Evolutionary conservation across 1,140 invertebrate genomes (phyloP), one percentile per base, ranked within the genome.

Genomic region (Drosophila mayri): DNA sequence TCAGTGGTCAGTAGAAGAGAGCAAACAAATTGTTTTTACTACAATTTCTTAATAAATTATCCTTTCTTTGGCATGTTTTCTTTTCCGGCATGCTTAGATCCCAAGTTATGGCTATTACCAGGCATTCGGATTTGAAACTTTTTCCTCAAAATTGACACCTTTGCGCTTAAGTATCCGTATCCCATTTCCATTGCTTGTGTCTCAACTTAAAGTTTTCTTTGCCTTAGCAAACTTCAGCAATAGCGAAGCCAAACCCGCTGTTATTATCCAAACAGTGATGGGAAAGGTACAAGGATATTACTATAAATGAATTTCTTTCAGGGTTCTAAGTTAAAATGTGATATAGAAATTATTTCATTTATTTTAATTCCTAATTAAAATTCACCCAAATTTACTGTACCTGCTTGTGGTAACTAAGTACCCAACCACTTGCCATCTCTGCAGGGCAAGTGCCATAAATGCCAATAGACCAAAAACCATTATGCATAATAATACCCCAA

Each of bases 391-490:
- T n/a, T n/a, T 40, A 22, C 22, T 25, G 55, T 41, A 43, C 20
- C 38, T 22, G 46, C 3, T 1, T 11, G 12, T 14, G 37, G 18
- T 59, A 63, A 22, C 25, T 1, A 20, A 25, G 37, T 22, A 58
- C 38, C 32, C 14, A 11, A 57, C 28, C 18, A 25, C 8, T 49
- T 20, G 35, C 30, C 38, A 57, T 61, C 40, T 32, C 57, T 25
- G 52, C 37, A 54, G 58, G 66, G 47, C 64, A 58, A 82, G 54
- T 79, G 83, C 71, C 83, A 86, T 86, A 86, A 86, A 86, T 86
- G 83, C 87, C 83, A 86, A 86, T 86, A 86, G 83, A 87, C 83
- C 83, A 82, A 81, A 86, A 86, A 86, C 66, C 83, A 87, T 86
- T 87, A 86, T 86, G 83, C 83, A 87, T 82, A 86, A 87, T 86